Evolutionary conservation across 2,888 invertebrate genomes (phyloP).

Genomic region (Tigriopus californicus): DNA sequence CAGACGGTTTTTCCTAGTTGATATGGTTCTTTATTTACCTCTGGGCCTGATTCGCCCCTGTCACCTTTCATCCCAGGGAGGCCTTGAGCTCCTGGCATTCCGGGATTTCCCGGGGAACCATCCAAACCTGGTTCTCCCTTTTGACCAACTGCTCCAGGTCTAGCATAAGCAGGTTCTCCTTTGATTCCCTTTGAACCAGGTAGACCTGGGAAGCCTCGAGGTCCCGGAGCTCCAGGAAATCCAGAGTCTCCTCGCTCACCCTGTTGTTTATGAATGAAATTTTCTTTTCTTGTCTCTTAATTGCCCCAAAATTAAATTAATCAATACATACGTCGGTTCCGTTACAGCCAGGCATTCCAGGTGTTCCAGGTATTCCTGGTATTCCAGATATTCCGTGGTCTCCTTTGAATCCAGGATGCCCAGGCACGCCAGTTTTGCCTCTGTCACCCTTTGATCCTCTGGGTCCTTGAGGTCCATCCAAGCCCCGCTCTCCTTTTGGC

Average conservation of each 20-base stretch:
- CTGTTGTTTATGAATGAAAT: constrained; percentile 27
- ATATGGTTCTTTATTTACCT: constrained; percentile 12
- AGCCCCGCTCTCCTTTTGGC: constrained; percentile 72
- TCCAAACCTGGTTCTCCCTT: constrained; percentile 65
- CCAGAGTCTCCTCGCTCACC: constrained; percentile 56
- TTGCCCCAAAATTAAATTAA: background rate
- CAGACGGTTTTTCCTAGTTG: no score
- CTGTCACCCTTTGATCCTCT: constrained; percentile 65
- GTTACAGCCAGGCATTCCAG: constrained; percentile 85
- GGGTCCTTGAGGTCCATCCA: constrained; percentile 58
- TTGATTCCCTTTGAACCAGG: constrained; percentile 52
- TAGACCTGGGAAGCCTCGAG: constrained; percentile 49
- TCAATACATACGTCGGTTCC: constrained; percentile 61
- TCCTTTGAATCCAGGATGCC: constrained; percentile 57
- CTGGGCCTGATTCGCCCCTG: constrained; percentile 29
- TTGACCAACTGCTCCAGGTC: constrained; percentile 46
- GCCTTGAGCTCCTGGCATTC: constrained; percentile 47
- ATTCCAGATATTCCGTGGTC: constrained; percentile 49
- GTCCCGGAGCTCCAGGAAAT: constrained; percentile 47
- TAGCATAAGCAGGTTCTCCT: constrained; percentile 54
- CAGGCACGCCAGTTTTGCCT: constrained; percentile 68
- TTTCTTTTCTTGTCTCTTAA: no score
- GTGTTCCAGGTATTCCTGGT: constrained; percentile 50
- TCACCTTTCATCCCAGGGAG: constrained; percentile 45
- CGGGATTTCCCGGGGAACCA: constrained; percentile 44